A percentile compares a stretch with the other conserved stretches of the same genome.
Conservation (phyloP, 2,888 invertebrate species). For the Palloptera scutellata region DNA sequence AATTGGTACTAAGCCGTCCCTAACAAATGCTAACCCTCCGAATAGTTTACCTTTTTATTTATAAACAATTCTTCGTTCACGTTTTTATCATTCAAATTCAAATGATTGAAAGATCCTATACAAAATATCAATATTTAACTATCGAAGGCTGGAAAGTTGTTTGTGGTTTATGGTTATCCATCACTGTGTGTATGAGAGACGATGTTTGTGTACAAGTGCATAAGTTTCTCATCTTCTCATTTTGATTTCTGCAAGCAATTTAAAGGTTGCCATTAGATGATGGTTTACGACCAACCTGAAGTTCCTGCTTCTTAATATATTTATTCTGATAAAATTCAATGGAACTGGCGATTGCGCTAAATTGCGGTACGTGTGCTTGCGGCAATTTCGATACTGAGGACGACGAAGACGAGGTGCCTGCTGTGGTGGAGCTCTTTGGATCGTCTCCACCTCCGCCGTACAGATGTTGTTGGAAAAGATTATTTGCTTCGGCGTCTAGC, state of each 20-base stretch:
- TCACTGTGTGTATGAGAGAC: constrained; percentile 1
- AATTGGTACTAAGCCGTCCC: too few species aligned
- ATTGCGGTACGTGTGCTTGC: constrained; percentile 55
- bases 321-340: constrained; percentile 63
- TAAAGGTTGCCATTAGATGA: too few species aligned
- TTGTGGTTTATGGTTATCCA: too few species aligned
- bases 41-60: background rate
- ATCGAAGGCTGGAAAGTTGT: too few species aligned
- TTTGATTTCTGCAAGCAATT: constrained; percentile 18
- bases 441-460: constrained; percentile 37
- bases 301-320: constrained; percentile 62
- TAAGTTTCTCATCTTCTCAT: constrained; percentile 22
- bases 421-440: background rate
- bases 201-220: constrained; percentile 28
- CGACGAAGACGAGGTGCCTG: constrained; percentile 15
- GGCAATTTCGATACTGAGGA: constrained; percentile 49
- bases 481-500: constrained; percentile 53
- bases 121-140: too few species aligned
- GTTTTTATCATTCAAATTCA: too few species aligned
- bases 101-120: too few species aligned
- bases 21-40: too few species aligned
- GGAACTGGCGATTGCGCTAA: constrained; percentile 59
- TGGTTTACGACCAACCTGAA: constrained; percentile 54
- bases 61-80: background rate
- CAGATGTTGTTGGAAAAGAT: constrained; percentile 58